These are phyloP conservation scores for Apotomis capreana DNA, from an alignment of 2,888 invertebrate species.

Conservation along the genomic window DNA sequence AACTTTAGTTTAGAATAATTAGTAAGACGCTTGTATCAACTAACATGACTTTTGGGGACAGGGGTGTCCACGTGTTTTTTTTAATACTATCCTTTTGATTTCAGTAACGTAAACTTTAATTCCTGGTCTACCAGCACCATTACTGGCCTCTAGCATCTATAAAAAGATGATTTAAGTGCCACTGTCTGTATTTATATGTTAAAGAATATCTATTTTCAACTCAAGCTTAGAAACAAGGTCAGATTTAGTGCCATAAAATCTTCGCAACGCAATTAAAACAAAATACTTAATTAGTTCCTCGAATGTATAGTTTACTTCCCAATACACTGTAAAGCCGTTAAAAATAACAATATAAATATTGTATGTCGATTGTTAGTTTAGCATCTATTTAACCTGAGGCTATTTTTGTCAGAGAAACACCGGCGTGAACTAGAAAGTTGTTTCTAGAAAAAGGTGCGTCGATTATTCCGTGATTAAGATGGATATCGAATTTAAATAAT, in stretches of 20 bases:
- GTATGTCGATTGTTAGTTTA: constrained; percentile 19
- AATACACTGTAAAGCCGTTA: background rate
- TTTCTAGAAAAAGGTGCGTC: constrained; percentile 29
- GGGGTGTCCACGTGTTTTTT: no score
- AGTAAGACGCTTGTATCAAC: no score
- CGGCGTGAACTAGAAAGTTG: constrained; percentile 31
- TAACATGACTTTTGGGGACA: no score
- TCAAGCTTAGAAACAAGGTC: background rate
- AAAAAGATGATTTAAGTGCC: no score
- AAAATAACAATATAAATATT: constrained; percentile 7
- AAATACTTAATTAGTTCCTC: constrained; percentile 6
- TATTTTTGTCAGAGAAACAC: constrained; percentile 26
- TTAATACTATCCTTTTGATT: background rate
- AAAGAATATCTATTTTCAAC: no score
- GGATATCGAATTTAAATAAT: constrained; percentile 7
- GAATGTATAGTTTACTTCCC: constrained; percentile 2
- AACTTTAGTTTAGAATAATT: background rate
- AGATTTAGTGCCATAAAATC: background rate
- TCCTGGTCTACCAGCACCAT: no score
- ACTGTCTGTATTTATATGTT: no score
- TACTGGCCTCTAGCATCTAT: no score
- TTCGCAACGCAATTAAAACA: background rate
- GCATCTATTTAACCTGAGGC: constrained; percentile 23
- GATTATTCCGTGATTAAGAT: constrained; percentile 5
- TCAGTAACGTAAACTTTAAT: no score